phyloP scores from a whole-genome alignment of 1,140 invertebrate genomes.

The Polypedilum pembai region DNA sequence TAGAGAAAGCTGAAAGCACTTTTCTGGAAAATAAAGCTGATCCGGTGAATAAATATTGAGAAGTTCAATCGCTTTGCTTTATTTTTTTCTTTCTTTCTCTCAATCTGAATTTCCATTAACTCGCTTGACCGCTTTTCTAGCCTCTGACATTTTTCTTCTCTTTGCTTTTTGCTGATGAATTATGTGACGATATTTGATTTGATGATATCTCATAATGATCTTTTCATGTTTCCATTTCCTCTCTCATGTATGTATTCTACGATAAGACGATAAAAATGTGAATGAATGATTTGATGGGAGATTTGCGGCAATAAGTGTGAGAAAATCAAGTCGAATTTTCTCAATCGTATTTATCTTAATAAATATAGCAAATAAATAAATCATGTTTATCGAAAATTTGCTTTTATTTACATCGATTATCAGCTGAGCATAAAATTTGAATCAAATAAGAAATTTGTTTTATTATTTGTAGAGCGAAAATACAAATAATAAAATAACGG shows the following conservation, averaged over 20 bases:
- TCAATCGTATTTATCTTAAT: no score
- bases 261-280: neutral
- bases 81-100: neutral
- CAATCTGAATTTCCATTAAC: slow-evolving; percentile 25
- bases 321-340: no score
- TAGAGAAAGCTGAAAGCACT: neutral
- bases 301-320: no score
- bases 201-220: slow-evolving; percentile 18
- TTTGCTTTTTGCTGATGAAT: neutral
- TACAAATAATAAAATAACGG: no score
- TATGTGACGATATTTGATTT: slow-evolving; percentile 21
- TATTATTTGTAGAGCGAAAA: no score
- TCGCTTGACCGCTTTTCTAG: slow-evolving; percentile 18
- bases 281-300: neutral
- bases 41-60: slow-evolving; percentile 20
- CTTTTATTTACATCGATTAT: no score
- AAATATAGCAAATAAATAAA: no score
- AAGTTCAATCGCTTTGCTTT: neutral
- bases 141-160: neutral
- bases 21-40: slow-evolving; percentile 6
- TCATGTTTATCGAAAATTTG: no score
- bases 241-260: neutral
- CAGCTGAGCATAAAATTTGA: no score
- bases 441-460: no score
- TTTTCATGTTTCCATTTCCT: slow-evolving; percentile 18